Conservation (phyloP, 2,113 vertebrate genomes). For the Grammomys surdaster region DNA sequence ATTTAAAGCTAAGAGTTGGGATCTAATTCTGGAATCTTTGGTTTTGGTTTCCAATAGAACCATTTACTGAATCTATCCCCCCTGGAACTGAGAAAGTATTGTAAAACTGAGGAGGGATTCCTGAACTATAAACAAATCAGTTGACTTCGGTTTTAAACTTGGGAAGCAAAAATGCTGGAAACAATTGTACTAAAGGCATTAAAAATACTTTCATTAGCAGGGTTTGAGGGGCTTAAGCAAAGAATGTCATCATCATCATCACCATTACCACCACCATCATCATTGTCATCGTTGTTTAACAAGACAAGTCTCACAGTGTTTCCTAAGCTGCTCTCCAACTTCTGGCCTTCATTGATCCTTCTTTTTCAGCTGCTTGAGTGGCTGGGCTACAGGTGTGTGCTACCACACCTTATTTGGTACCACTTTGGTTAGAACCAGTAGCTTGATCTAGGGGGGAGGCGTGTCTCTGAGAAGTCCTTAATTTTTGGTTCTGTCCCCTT, state of each 20-base stretch:
- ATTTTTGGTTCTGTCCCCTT: neutral
- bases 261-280: neutral
- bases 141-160: neutral
- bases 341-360: neutral
- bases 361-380: neutral
- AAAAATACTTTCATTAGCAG: constrained; percentile 29
- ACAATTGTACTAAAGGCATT: constrained; percentile 16
- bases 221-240: neutral
- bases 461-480: neutral
- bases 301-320: neutral
- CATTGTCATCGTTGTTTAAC: neutral
- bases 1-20: neutral
- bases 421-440: neutral
- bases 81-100: neutral
- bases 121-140: constrained; percentile 20
- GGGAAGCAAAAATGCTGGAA: neutral
- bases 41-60: neutral
- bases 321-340: neutral
- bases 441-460: neutral
- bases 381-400: neutral
- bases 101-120: neutral
- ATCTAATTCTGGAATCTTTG: neutral
- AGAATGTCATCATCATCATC: neutral
- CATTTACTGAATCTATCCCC: neutral
- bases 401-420: neutral